A percentile compares a stretch with the other conserved stretches of the same genome.
These are phyloP conservation scores for Jacana jacana DNA, from an alignment of 2,113 vertebrate species.

Conservation along the genomic window DNA sequence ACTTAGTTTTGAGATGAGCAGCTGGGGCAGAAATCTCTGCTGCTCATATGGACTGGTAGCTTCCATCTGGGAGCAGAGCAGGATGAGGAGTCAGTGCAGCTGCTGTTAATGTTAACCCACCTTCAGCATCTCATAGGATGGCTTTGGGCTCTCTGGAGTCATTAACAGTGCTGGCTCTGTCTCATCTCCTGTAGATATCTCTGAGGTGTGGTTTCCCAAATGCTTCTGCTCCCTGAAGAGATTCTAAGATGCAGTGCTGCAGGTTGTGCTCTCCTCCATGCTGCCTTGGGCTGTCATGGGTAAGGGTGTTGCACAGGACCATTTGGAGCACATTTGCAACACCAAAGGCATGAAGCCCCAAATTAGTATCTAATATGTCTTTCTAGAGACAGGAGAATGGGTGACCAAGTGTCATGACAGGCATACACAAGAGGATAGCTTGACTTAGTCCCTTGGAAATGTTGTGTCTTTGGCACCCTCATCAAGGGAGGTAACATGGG, in stretches of 20 bases:
- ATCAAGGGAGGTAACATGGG: background rate
- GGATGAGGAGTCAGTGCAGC: background rate
- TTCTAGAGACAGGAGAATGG: background rate
- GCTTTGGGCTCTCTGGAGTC: background rate
- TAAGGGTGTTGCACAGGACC: background rate
- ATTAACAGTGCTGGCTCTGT: background rate
- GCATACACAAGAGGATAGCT: background rate
- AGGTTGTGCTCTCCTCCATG: background rate
- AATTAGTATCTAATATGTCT: fast-evolving
- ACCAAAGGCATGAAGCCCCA: background rate
- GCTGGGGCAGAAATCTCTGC: background rate
- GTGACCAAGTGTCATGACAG: background rate
- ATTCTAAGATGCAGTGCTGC: background rate
- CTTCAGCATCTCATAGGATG: background rate
- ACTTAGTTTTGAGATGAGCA: background rate
- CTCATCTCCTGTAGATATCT: background rate
- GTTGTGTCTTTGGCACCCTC: background rate
- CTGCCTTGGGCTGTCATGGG: background rate
- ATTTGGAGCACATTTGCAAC: background rate
- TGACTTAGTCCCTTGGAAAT: background rate
- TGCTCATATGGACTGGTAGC: background rate
- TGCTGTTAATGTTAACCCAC: background rate
- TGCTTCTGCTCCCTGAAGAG: background rate
- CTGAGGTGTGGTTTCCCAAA: background rate
- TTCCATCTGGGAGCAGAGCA: background rate